Conservation (phyloP, 2,888 invertebrate genomes). For the Eucriotettix oculatus region DNA sequence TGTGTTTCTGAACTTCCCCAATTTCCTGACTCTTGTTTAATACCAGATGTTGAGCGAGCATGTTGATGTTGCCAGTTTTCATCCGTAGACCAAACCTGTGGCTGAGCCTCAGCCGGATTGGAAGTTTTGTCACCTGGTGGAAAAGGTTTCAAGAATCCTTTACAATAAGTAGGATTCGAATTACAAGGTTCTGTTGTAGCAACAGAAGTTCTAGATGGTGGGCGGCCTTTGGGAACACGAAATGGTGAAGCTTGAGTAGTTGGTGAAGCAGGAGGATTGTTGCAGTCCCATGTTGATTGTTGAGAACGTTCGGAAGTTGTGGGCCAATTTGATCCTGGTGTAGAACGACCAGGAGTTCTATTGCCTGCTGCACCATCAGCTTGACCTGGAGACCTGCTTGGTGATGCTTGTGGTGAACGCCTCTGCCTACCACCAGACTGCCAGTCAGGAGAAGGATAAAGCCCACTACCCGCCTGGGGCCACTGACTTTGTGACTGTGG, state of each 20-base stretch:
- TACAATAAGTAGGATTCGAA: constrained; percentile 11
- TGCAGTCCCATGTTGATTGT: constrained; percentile 8
- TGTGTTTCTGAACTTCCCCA: background rate
- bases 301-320: constrained; percentile 6
- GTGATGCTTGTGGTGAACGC: background rate
- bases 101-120: background rate
- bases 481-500: constrained; percentile 10
- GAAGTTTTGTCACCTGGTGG: constrained; percentile 32
- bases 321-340: constrained; percentile 3
- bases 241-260: constrained; percentile 32
- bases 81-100: too few species aligned
- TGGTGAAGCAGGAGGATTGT: constrained; percentile 12
- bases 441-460: background rate
- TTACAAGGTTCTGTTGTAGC: background rate
- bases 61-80: background rate
- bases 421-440: constrained; percentile 3
- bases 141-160: constrained; percentile 39
- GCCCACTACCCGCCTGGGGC: background rate
- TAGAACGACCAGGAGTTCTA: constrained; percentile 7
- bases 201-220: constrained; percentile 32
- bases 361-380: background rate
- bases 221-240: constrained; percentile 44
- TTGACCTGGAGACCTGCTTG: background rate
- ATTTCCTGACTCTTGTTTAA: background rate
- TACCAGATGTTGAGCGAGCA: background rate